phyloP scores from a whole-genome alignment of 2,113 vertebrate species.

The Rhombomys opimus region DNA sequence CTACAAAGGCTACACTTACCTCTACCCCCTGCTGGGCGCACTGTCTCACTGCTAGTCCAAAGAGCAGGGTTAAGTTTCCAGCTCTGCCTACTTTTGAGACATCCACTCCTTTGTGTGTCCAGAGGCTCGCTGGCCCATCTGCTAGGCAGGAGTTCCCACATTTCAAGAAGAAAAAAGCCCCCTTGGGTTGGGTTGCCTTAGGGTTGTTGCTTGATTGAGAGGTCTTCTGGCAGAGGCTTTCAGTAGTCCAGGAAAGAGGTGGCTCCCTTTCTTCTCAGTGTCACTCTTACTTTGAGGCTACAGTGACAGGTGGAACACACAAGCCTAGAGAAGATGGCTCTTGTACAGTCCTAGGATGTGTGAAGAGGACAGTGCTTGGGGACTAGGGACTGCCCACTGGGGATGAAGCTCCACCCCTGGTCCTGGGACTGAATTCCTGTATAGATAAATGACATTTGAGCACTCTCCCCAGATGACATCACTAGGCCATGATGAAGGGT shows the following conservation, averaged over 20 bases:
- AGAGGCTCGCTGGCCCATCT: background rate
- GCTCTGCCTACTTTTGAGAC: background rate
- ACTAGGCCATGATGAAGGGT: background rate
- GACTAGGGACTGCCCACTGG: background rate
- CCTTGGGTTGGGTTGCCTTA: background rate
- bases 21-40: background rate
- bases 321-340: background rate
- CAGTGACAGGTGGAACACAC: background rate
- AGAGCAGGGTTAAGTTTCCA: background rate
- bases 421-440: background rate
- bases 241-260: background rate
- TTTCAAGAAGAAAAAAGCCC: background rate
- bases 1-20: fast-evolving
- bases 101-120: background rate
- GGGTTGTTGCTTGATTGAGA: background rate
- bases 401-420: background rate
- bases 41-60: background rate
- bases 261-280: background rate
- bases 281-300: background rate
- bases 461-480: background rate
- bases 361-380: background rate
- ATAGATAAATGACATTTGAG: background rate
- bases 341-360: background rate
- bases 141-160: background rate
- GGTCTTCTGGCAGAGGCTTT: background rate